Percentiles rank a stretch among this genome's conserved stretches.
These are phyloP conservation scores for Rhegmatorhina hoffmannsi DNA, from an alignment of 2,113 vertebrate genomes.

Conservation along the genomic window DNA sequence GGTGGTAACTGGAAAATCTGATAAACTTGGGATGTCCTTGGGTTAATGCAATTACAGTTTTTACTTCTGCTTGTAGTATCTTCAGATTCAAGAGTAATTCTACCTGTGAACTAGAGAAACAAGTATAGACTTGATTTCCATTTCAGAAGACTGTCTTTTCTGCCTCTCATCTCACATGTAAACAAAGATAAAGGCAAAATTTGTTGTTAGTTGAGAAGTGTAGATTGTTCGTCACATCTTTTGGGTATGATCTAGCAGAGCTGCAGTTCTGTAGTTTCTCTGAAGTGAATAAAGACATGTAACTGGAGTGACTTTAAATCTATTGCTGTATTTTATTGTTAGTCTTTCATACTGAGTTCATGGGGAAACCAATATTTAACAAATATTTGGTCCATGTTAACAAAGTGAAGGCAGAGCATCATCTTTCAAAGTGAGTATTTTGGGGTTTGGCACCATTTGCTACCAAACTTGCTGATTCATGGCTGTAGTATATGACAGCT, in stretches of 20 bases:
- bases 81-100: not conserved
- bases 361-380: not conserved
- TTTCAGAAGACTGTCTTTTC: not conserved
- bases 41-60: not conserved
- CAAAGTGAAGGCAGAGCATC: not conserved
- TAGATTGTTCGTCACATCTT: not conserved
- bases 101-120: not conserved
- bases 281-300: not conserved
- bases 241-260: not conserved
- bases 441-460: conserved; percentile 1
- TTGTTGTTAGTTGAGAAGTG: not conserved
- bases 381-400: not conserved
- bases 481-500: not conserved
- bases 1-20: not conserved
- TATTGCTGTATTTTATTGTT: not conserved
- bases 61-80: not conserved
- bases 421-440: not conserved
- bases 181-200: not conserved
- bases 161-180: not conserved
- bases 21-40: not conserved
- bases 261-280: not conserved
- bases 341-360: not conserved
- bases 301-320: not conserved
- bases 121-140: not conserved
- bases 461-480: conserved; percentile 6